Base-by-base conservation (phyloP, 2,797 vertebrate genomes). In the Periophthalmus magnuspinnatus region DNA sequence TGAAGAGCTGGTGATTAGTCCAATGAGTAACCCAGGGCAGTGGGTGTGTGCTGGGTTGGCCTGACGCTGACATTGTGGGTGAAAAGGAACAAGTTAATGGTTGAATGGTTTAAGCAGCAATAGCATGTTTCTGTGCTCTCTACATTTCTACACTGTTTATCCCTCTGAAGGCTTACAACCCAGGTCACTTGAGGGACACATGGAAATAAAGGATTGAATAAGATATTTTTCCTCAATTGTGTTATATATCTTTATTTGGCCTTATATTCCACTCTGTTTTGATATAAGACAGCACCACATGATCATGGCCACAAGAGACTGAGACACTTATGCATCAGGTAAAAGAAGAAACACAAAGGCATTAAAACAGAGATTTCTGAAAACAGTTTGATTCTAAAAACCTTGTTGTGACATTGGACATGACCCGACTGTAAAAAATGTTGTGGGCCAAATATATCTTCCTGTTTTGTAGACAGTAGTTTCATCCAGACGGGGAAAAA, bases 41-140 rank as follows among this genome's bases (percentile, higher is more conserved):
- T 45, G 65, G 62, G 57, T 52, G 45, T 69, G 57, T 63, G 70
- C 32, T 72, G 75, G 50, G 78, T 64, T 68, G 60, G 16, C 22
- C 52, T 0, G 41, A 68, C 50, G 33, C 45, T 65, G 70, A 83
- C 82, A 70, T 47, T 72, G 38, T 38, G 36, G 65, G 71, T 65
- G 78, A 82, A 78, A 81, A 77, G 75, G 21, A 62, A 77, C 69
- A 50, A 45, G 55, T 32, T 38, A 61, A 69, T 68, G 60, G 63
- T 69, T 66, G 76, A 71, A 76, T 63, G 64, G 70, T 65, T 75
- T 85, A 75, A 83, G 67, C 33, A 54, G 69, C 77, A 57, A 32
- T 45, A 14, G 4, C 41, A 14, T 45, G 41, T 54, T 36, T 47
- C 65, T 68, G 72, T 78, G 74, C 58, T 71, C 54, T 63, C 56